Percentiles rank a stretch among this genome's conserved stretches.
phyloP scores from a whole-genome alignment of 64 coral and sea anemone species.

The Porites lutea region DNA sequence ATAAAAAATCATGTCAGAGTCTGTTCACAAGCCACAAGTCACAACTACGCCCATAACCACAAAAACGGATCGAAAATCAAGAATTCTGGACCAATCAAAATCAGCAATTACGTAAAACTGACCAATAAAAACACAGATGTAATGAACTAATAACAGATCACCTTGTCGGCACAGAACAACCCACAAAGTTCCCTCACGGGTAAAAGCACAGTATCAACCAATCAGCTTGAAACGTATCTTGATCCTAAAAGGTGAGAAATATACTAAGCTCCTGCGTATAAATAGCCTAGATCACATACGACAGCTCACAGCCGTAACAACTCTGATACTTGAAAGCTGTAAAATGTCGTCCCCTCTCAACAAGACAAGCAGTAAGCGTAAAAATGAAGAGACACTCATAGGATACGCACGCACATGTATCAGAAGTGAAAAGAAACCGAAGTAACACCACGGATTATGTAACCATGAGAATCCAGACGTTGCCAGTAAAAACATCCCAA shows the following conservation, averaged over 20 bases:
- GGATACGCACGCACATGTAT: constrained; percentile 57
- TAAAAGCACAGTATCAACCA: no score
- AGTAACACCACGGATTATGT: constrained; percentile 40
- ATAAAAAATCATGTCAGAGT: constrained; percentile 36
- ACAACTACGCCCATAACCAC: constrained; percentile 33
- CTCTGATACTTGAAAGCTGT: constrained; percentile 70
- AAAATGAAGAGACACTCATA: constrained; percentile 54
- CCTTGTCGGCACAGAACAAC: constrained; percentile 53
- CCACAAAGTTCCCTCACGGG: no score
- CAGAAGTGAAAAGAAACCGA: constrained; percentile 51
- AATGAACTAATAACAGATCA: constrained; percentile 66
- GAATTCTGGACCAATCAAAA: constrained; percentile 74
- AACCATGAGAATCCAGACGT: constrained; percentile 42
- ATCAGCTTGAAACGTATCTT: constrained; percentile 60
- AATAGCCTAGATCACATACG: constrained; percentile 31
- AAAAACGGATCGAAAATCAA: constrained; percentile 55
- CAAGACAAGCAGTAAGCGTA: constrained; percentile 29
- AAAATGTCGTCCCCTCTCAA: constrained; percentile 57
- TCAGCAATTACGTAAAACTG: constrained; percentile 56
- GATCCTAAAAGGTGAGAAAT: constrained; percentile 36
- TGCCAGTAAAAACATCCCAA: constrained; percentile 5
- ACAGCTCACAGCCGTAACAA: constrained; percentile 59
- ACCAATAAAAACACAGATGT: constrained; percentile 65
- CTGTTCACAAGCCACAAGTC: constrained; percentile 46
- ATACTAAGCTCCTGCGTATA: constrained; percentile 21